phyloP scores from a whole-genome alignment of 1,140 invertebrate genomes.

The Hycleus phaleratus region DNA sequence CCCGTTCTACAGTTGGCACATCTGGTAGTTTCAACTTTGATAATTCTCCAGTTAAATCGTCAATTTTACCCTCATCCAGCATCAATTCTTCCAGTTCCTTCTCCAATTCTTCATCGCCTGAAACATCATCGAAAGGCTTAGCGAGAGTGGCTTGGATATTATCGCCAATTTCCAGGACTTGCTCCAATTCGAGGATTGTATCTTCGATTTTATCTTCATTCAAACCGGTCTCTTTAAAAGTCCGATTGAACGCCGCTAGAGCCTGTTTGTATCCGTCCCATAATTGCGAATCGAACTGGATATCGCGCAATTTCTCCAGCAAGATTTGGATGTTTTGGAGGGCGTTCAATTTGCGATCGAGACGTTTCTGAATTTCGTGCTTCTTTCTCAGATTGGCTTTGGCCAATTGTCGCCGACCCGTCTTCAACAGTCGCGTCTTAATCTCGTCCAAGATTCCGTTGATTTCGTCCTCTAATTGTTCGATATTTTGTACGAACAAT shows the following conservation, averaged over 20 bases:
- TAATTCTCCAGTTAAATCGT: conserved; percentile 25
- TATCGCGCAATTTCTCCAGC: conserved; percentile 37
- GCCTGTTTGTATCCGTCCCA: conserved; percentile 42
- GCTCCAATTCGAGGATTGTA: conserved; percentile 41
- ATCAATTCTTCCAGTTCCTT: conserved; percentile 39
- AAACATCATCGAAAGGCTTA: conserved; percentile 5
- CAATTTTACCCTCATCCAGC: conserved; percentile 15
- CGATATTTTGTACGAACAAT: conserved; percentile 34
- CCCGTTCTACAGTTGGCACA: conserved; percentile 15
- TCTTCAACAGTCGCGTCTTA: conserved; percentile 34
- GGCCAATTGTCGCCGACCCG: conserved; percentile 37
- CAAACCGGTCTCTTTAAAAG: conserved; percentile 38
- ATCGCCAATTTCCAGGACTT: conserved; percentile 40
- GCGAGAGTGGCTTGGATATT: conserved; percentile 39
- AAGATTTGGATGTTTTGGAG: conserved; percentile 42
- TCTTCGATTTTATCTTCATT: conserved; percentile 40
- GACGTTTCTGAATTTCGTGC: conserved; percentile 39
- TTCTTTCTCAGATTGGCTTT: conserved; percentile 41
- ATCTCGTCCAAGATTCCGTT: conserved; percentile 33
- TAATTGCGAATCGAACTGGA: conserved; percentile 35
- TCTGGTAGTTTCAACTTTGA: conserved; percentile 23
- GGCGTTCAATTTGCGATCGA: conserved; percentile 38
- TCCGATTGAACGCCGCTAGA: conserved; percentile 37
- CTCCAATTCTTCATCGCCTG: conserved; percentile 37
- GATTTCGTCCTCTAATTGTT: conserved; percentile 38